These are phyloP conservation scores for Rhea americana DNA, from an alignment of 2,113 vertebrate species.

Conservation along the genomic window DNA sequence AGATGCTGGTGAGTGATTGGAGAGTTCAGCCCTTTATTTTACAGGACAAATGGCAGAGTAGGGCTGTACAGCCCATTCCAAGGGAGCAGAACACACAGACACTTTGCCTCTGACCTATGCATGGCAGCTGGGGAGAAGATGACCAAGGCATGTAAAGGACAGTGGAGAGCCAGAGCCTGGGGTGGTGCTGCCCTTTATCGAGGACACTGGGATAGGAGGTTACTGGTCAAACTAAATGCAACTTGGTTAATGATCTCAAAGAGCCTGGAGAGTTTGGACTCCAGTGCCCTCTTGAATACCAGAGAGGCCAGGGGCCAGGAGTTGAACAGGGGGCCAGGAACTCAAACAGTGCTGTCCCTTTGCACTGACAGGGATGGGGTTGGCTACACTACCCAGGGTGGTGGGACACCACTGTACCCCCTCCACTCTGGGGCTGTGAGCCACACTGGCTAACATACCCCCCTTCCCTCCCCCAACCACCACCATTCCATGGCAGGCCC, in stretches of 20 bases:
- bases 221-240: accelerated
- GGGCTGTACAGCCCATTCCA: not conserved
- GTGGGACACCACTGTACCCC: not conserved
- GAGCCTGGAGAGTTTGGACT: not conserved
- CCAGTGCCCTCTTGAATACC: not conserved
- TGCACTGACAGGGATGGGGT: not conserved
- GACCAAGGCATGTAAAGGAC: not conserved
- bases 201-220: not conserved
- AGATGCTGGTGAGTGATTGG: accelerated
- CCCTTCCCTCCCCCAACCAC: accelerated
- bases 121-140: not conserved
- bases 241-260: accelerated
- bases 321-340: not conserved
- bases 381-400: not conserved
- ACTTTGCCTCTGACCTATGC: not conserved
- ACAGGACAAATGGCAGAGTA: not conserved
- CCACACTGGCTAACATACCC: not conserved
- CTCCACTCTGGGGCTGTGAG: accelerated
- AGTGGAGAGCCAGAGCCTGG: not conserved
- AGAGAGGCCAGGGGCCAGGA: not conserved
- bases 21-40: conserved; percentile 55
- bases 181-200: accelerated
- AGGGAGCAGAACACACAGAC: not conserved
- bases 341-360: not conserved
- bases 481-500: accelerated